Evolutionary conservation across 2,888 invertebrate species (phyloP).

Genomic region (Pollenia labialis): DNA sequence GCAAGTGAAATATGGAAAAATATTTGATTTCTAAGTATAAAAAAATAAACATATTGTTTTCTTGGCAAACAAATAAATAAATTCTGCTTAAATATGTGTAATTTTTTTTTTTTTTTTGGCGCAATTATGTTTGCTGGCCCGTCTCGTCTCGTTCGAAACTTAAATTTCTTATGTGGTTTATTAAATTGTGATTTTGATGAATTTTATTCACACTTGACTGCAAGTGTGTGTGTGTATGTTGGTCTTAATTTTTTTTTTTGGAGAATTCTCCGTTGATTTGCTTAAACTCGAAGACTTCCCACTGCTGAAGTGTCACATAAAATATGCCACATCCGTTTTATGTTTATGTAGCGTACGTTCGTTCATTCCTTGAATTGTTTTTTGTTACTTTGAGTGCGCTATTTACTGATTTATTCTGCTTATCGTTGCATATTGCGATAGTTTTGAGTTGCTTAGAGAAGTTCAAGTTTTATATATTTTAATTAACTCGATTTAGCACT

Average conservation of each 20-base stretch:
- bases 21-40: background rate
- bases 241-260: constrained; percentile 16
- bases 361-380: constrained; percentile 26
- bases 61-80: constrained; percentile 30
- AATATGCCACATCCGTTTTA: constrained; percentile 82
- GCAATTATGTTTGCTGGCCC: constrained; percentile 59
- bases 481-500: constrained; percentile 83
- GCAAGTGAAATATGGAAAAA: background rate
- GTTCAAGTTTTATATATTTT: constrained; percentile 73
- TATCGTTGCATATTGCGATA: constrained; percentile 1
- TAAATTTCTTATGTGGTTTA: constrained; percentile 34
- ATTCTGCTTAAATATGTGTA: constrained; percentile 3
- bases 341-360: constrained; percentile 25
- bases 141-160: constrained; percentile 11
- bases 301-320: constrained; percentile 76
- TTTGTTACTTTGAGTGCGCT: constrained; percentile 64
- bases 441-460: constrained; percentile 44
- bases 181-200: constrained; percentile 45
- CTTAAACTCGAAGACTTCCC: constrained; percentile 55
- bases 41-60: constrained; percentile 65
- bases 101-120: constrained; percentile 59
- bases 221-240: constrained; percentile 54
- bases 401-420: constrained; percentile 33
- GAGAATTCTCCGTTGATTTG: constrained; percentile 48
- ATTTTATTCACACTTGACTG: constrained; percentile 63